Base-by-base conservation (phyloP, 2,888 invertebrate genomes). In the Gerris lacustris region DNA sequence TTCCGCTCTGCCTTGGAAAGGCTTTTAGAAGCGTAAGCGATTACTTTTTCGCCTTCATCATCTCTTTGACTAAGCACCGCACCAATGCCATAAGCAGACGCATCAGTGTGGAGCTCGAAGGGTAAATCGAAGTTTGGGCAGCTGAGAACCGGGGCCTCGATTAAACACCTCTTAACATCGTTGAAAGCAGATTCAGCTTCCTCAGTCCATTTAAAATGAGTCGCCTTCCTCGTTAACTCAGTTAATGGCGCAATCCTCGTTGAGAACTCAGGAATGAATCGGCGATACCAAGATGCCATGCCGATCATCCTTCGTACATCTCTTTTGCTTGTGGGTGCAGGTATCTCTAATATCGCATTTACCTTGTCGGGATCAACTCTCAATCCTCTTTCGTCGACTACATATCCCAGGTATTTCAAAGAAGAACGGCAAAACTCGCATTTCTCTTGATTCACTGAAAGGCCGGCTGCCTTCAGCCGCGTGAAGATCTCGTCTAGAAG, bases 321-420 rank as follows among this genome's bases (percentile, higher is more conserved):
- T n/a, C n/a, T n/a, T n/a, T n/a, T n/a, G n/a, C n/a, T n/a, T n/a
- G n/a, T n/a, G n/a, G n/a, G n/a, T n/a, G n/a, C n/a, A n/a, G n/a
- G n/a, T n/a, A n/a, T n/a, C n/a, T n/a, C n/a, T n/a, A n/a, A n/a
- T n/a, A n/a, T n/a, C n/a, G n/a, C n/a, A n/a, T n/a, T n/a, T n/a
- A n/a, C n/a, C n/a, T n/a, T n/a, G n/a, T n/a, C n/a, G n/a, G n/a
- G n/a, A n/a, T n/a, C n/a, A n/a, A n/a, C n/a, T n/a, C n/a, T n/a
- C n/a, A n/a, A n/a, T 6, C 78, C 78, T 0, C 76, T 64, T 6
- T 70, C 66, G 69, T 78, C 77, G 0, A 81, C 77, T 0, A 78
- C 63, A 69, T 78, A 79, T 2, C 80, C 79, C 6, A 80, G 71
- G 70, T 77, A 78, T 64, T 75, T 74, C 2, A 80, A 45, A 44